Evolutionary conservation across 2,888 invertebrate species (phyloP).

Genomic region (Parnassius smintheus): DNA sequence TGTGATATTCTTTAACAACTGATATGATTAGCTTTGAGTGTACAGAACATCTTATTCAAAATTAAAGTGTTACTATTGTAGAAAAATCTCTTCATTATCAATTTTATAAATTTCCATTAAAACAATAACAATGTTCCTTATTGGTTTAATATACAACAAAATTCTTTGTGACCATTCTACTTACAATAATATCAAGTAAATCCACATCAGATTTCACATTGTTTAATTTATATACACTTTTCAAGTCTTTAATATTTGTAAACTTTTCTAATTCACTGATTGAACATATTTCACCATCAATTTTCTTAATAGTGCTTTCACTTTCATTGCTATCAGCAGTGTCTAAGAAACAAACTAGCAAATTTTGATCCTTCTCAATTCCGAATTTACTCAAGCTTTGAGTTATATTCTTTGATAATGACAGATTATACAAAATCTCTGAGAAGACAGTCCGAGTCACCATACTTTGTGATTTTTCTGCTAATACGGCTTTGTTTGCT

Average conservation of each 20-base stretch:
- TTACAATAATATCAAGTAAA: constrained; percentile 82
- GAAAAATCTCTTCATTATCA: too few relatives aligned
- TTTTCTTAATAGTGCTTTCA: constrained; percentile 60
- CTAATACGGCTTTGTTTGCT: constrained; percentile 83
- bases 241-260: constrained; percentile 74
- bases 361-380: constrained; percentile 57
- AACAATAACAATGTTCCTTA: not conserved
- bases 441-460: constrained; percentile 83
- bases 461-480: constrained; percentile 67
- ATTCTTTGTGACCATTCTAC: constrained; percentile 85
- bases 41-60: too few relatives aligned
- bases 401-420: constrained; percentile 85
- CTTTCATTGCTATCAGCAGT: constrained; percentile 42
- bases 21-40: too few relatives aligned
- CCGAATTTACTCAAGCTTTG: constrained; percentile 85
- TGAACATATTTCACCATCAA: constrained; percentile 78
- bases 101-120: not conserved
- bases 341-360: constrained; percentile 60
- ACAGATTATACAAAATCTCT: constrained; percentile 86
- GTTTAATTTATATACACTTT: constrained; percentile 82
- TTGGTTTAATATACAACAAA: constrained; percentile 65
- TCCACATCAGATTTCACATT: constrained; percentile 61
- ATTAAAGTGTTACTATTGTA: too few relatives aligned
- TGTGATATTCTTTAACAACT: too few relatives aligned
- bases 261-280: constrained; percentile 70